phyloP scores from a whole-genome alignment of 1,140 invertebrate species.

The Brachionus koreanus region DNA sequence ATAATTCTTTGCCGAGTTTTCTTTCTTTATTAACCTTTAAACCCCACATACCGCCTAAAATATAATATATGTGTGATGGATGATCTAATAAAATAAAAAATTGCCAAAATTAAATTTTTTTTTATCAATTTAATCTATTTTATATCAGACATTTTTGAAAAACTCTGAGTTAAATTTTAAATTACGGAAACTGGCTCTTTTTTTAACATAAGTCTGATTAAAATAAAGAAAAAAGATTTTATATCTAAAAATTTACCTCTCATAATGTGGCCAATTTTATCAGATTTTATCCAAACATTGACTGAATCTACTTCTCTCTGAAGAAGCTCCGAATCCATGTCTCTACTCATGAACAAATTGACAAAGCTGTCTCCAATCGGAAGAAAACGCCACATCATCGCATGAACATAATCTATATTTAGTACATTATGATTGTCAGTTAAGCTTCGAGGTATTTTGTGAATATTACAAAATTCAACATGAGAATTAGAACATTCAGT shows the following conservation, averaged over 20 bases:
- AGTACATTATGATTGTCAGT: background rate
- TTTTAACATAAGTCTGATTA: too few relatives aligned
- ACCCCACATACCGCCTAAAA: conserved; percentile 38
- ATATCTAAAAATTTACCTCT: background rate
- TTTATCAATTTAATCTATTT: background rate
- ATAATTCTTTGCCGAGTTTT: background rate
- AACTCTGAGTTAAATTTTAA: too few relatives aligned
- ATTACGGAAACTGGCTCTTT: too few relatives aligned
- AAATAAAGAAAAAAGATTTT: too few relatives aligned
- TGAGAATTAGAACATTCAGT: conserved; percentile 3
- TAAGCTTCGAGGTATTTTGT: background rate
- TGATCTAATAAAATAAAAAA: conserved; percentile 26
- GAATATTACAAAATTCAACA: conserved; percentile 37
- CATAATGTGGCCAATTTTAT: conserved; percentile 18
- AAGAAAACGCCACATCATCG: conserved; percentile 12
- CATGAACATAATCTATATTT: conserved; percentile 9
- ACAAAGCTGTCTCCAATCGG: conserved; percentile 16
- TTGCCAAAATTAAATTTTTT: background rate
- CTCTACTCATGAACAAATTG: conserved; percentile 4
- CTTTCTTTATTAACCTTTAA: background rate
- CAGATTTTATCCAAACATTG: background rate
- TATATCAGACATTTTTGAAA: too few relatives aligned
- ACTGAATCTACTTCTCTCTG: conserved; percentile 11
- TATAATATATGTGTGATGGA: background rate
- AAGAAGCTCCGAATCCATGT: conserved; percentile 5